These are phyloP conservation scores for Tamandua tetradactyla DNA, from an alignment of 2,797 vertebrate species.

Conservation along the genomic window DNA sequence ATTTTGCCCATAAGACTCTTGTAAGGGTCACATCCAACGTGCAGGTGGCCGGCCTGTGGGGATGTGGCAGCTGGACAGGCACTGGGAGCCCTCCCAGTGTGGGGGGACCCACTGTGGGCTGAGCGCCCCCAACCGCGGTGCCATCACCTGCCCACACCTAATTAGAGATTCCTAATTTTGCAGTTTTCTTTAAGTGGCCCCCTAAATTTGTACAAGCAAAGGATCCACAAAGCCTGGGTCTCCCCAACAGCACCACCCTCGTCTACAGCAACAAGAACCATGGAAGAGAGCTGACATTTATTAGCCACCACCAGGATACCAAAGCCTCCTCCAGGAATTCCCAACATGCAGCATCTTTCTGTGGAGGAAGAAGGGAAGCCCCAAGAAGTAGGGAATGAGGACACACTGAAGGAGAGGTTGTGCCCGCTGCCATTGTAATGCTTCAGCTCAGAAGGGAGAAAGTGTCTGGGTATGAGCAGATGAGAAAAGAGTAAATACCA, in stretches of 20 bases:
- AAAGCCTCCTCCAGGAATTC: background rate
- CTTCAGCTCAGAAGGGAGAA: background rate
- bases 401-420: background rate
- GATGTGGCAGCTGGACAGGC: background rate
- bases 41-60: background rate
- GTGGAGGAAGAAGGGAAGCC: too few relatives aligned
- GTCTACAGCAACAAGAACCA: background rate
- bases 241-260: too few relatives aligned
- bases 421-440: accelerated
- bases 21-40: background rate
- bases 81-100: too few relatives aligned
- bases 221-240: too few relatives aligned
- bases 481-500: too few relatives aligned
- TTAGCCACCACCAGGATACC: background rate
- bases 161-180: background rate
- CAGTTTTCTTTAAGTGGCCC: background rate
- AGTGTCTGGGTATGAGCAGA: too few relatives aligned
- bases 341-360: background rate
- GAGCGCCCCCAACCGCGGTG: too few relatives aligned
- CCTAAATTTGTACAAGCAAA: background rate
- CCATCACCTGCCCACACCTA: too few relatives aligned
- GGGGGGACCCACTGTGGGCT: too few relatives aligned
- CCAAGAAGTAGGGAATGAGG: too few relatives aligned
- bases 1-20: too few relatives aligned
- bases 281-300: background rate